Evolutionary conservation across 2,888 invertebrate species (phyloP).

Genomic region (Metallyticus violacea): DNA sequence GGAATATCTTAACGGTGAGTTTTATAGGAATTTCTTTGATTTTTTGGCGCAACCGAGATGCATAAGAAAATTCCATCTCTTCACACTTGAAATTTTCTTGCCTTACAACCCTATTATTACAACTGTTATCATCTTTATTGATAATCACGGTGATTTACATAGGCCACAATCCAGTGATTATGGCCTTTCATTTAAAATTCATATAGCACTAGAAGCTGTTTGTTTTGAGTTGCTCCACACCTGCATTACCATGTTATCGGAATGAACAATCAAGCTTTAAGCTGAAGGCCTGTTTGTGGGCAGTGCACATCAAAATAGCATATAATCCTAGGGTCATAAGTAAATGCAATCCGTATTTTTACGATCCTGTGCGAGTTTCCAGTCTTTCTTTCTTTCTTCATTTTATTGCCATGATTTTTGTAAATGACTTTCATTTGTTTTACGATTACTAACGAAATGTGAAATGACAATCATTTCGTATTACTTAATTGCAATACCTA

Average conservation of each 20-base stretch:
- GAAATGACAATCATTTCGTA: too few relatives aligned
- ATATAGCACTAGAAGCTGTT: not conserved
- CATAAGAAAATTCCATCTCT: not conserved
- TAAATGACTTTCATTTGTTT: too few relatives aligned
- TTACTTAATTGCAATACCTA: too few relatives aligned
- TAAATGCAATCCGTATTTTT: too few relatives aligned
- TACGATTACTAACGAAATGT: too few relatives aligned
- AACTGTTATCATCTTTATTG: not conserved
- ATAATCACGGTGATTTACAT: not conserved
- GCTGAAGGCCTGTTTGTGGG: not conserved
- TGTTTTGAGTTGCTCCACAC: not conserved
- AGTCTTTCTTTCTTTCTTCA: too few relatives aligned
- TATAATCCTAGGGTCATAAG: too few relatives aligned
- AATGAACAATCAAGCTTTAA: not conserved
- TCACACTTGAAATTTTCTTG: not conserved
- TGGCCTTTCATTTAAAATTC: not conserved
- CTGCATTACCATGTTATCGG: not conserved
- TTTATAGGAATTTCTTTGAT: too few relatives aligned
- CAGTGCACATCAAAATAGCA: not conserved
- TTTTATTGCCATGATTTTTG: too few relatives aligned
- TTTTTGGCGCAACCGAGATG: too few relatives aligned
- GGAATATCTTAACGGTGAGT: too few relatives aligned
- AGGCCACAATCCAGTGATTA: not conserved
- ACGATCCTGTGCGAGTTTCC: too few relatives aligned
- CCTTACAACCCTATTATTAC: not conserved